phyloP scores from a whole-genome alignment of 53 echinoderm and acorn worm genomes.

The Actinopyga echinites region DNA sequence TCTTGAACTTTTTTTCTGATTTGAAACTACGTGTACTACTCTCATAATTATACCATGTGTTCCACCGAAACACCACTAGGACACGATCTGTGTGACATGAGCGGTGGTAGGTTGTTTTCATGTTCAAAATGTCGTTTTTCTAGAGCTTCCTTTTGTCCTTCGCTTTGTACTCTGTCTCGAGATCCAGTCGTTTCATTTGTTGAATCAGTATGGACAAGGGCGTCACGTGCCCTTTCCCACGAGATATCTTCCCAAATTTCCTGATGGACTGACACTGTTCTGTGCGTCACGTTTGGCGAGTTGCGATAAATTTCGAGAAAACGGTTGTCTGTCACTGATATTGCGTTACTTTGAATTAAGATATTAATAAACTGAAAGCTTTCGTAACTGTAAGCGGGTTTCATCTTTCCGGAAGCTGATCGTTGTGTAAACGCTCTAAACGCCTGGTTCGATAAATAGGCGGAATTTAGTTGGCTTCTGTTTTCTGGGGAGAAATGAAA shows the following conservation, averaged over 20 bases:
- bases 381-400: slow-evolving; percentile 26
- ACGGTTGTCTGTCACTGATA: background rate
- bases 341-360: slow-evolving; percentile 9
- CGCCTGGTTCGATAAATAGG: background rate
- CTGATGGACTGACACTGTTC: background rate
- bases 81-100: slow-evolving; percentile 8
- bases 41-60: background rate
- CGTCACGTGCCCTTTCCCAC: background rate
- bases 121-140: slow-evolving; percentile 2
- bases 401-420: background rate
- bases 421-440: background rate
- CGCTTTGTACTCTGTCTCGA: background rate
- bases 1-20: background rate
- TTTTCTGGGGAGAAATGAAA: background rate
- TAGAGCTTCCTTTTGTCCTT: slow-evolving; percentile 10
- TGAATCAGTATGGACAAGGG: background rate
- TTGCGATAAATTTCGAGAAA: slow-evolving; percentile 1
- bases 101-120: background rate
- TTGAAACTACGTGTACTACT: background rate
- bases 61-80: background rate
- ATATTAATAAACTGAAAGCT: slow-evolving; percentile 32
- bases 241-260: slow-evolving; percentile 5
- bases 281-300: background rate
- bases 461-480: slow-evolving; percentile 19
- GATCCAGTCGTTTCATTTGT: background rate